Evolutionary conservation across 2,888 invertebrate species (phyloP), one percentile per base, ranked within the genome.

Genomic region (Halocaridina rubra): DNA sequence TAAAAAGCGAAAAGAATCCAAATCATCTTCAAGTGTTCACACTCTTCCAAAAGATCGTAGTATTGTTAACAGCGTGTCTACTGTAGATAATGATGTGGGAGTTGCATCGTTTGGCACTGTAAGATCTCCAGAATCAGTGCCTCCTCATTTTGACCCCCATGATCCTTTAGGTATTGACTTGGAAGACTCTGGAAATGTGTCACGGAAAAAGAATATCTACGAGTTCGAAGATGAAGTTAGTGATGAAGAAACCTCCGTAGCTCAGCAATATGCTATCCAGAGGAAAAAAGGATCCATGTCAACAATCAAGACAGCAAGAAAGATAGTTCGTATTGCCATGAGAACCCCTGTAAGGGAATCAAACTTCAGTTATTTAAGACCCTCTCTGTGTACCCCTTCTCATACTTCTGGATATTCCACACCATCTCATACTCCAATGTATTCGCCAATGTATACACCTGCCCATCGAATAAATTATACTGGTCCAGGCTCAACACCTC

Each of bases 111-210:
- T n/a, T 53, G 22, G 19, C 13, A 27, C 75, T 30, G 67, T 61
- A 29, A 75, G 27, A 8, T 81, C 81, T 19, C 84, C 84, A 33
- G 84, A 84, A 13, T 53, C 75, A 27, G 19, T 84, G 8, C 67
- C 74, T 19, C 76, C 86, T n/a, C 86, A 80, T 27, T 76, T 61
- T 46, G 69, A 88, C 32, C 81, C 79, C 3, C 80, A 79, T 13
- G 88, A 88, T 30, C 88, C 88, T 19, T 59, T 88, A 24, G 88
- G 88, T 2, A 88, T 88, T 53, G 84, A 85, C 59, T 30, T 53
- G 3, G 57, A 32, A 5, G 80, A 85, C 61, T 29, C n/a, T 24
- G 39, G 27, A 13, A 24, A 22, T 19, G 24, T 19, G 13, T 27
- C 71, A 16, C 33, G 59, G 4, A 53, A 39, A 3, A 79, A 46